phyloP scores from a whole-genome alignment of 2,797 vertebrate species.

The Ptychobarbus kaznakovi region DNA sequence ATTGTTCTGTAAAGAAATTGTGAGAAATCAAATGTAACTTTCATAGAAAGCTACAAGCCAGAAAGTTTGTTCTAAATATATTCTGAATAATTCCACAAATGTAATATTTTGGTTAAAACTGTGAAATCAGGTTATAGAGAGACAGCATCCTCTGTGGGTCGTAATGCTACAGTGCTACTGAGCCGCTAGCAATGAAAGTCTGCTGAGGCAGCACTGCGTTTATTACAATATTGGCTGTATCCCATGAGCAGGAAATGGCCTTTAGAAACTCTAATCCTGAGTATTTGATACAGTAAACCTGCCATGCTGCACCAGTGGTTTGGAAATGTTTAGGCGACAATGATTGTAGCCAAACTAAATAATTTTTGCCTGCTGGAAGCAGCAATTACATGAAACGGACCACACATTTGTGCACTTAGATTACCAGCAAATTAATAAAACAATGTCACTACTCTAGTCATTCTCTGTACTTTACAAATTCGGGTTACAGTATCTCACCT shows the following conservation, averaged over 20 bases:
- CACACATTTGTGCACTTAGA: neutral
- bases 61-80: neutral
- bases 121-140: neutral
- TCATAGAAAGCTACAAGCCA: no score
- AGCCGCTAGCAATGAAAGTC: neutral
- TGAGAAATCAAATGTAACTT: neutral
- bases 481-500: constrained; percentile 78
- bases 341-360: constrained; percentile 17
- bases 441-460: neutral
- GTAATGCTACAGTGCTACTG: neutral
- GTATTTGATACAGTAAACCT: constrained; percentile 27
- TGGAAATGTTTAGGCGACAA: constrained; percentile 11
- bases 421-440: neutral
- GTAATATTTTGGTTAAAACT: neutral
- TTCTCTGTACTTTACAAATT: constrained; percentile 10
- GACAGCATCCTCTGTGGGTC: constrained; percentile 17
- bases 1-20: constrained; percentile 81
- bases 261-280: constrained; percentile 25
- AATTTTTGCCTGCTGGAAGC: neutral
- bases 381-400: neutral
- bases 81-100: neutral
- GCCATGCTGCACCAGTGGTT: constrained; percentile 13
- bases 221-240: constrained; percentile 15
- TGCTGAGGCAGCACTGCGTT: constrained; percentile 35
- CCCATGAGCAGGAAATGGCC: constrained; percentile 9